Evolutionary conservation across 2,113 vertebrate genomes (phyloP).

Genomic region (Xenopus tropicalis): DNA sequence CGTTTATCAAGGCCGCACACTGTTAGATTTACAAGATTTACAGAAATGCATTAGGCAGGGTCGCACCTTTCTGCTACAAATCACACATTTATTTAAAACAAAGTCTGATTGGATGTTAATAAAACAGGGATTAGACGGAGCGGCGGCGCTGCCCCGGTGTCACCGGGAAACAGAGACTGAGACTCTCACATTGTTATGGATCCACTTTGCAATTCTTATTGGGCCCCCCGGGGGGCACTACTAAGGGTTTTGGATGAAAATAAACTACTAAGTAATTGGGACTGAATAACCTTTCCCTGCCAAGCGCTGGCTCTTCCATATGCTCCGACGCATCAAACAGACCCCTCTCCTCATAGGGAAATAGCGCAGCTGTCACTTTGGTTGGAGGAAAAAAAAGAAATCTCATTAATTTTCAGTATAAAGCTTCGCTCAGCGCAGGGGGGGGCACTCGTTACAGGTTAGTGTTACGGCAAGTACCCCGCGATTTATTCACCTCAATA

Average conservation of each 20-base stretch:
- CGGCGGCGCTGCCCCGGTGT: not conserved
- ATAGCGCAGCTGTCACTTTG: constrained; percentile 39
- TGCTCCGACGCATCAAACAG: constrained; percentile 15
- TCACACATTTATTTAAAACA: too few relatives aligned
- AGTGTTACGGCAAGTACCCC: too few relatives aligned
- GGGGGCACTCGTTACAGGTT: not conserved
- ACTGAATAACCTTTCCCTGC: constrained; percentile 22
- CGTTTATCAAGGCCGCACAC: too few relatives aligned
- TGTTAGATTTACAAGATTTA: too few relatives aligned
- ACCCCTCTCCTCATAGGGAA: constrained; percentile 20
- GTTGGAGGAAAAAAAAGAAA: not conserved
- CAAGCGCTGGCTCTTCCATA: constrained; percentile 31
- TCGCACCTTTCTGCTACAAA: too few relatives aligned
- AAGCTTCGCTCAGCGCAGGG: constrained; percentile 33
- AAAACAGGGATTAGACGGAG: too few relatives aligned
- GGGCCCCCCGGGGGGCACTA: not conserved
- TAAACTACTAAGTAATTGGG: constrained; percentile 23
- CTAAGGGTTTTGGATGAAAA: constrained; percentile 17
- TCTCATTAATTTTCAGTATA: constrained; percentile 26
- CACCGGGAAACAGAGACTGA: not conserved
- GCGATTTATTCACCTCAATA: too few relatives aligned
- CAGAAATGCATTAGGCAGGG: too few relatives aligned
- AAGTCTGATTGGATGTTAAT: too few relatives aligned
- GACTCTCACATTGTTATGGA: constrained; percentile 12
- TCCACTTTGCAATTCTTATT: constrained; percentile 10